A percentile compares a stretch with the other conserved stretches of the same genome.
Evolutionary conservation across 2,797 vertebrate genomes (phyloP).

Genomic region (Coregonus suidteri): DNA sequence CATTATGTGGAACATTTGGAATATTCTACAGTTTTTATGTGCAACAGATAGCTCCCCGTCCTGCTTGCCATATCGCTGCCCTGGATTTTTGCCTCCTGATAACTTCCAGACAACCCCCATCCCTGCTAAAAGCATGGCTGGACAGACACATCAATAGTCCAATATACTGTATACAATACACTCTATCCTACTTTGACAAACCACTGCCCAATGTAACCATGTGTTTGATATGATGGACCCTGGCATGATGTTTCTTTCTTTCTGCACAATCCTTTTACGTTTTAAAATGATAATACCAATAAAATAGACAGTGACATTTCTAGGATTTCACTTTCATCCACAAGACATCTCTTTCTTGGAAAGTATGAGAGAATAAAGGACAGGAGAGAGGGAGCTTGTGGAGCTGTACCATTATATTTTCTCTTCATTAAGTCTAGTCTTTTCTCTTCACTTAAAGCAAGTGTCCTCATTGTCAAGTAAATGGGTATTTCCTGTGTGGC

Average conservation of each 20-base stretch:
- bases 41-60: not conserved
- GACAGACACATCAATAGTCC: conserved; percentile 10
- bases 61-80: conserved; percentile 11
- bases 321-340: conserved; percentile 9
- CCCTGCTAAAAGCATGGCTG: conserved; percentile 11
- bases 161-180: conserved; percentile 10
- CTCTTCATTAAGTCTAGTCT: not conserved
- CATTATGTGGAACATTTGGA: no score
- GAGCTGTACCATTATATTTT: not conserved
- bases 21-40: not conserved
- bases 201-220: conserved; percentile 1
- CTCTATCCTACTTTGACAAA: not conserved
- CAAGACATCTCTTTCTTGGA: not conserved
- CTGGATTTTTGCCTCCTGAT: not conserved
- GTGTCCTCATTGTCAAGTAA: not conserved
- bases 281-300: conserved; percentile 2
- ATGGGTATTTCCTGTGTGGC: not conserved
- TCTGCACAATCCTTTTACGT: not conserved
- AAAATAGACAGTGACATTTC: not conserved
- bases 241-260: conserved; percentile 6
- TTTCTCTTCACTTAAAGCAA: not conserved
- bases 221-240: not conserved
- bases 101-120: not conserved
- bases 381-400: not conserved
- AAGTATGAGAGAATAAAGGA: not conserved